Evolutionary conservation across 1,140 invertebrate species (phyloP).

Genomic region (Phortica variegata): DNA sequence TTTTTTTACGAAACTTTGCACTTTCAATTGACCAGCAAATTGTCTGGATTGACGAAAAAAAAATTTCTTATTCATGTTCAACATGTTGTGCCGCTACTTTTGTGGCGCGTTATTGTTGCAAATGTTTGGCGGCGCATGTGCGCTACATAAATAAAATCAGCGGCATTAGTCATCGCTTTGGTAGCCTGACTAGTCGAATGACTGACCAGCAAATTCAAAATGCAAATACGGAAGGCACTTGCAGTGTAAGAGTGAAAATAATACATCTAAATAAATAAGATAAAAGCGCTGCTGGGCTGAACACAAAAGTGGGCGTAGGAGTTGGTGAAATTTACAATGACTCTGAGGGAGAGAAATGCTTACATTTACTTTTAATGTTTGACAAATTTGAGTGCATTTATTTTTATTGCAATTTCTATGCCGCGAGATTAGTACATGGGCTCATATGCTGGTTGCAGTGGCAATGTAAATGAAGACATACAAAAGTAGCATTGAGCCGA

Average conservation of each 20-base stretch:
- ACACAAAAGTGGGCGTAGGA: conserved; percentile 38
- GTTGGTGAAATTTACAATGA: conserved; percentile 21
- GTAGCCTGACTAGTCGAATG: conserved; percentile 16
- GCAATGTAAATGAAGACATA: conserved; percentile 31
- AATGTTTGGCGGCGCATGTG: conserved; percentile 27
- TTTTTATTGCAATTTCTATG: conserved; percentile 23
- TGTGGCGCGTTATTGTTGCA: too few relatives aligned
- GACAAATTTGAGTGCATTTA: conserved; percentile 41
- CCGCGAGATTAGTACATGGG: background rate
- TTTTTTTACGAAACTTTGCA: conserved; percentile 32
- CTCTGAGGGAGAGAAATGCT: too few relatives aligned
- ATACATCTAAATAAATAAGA: conserved; percentile 1
- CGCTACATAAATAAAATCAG: conserved; percentile 46
- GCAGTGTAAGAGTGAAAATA: conserved; percentile 26
- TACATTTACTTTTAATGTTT: too few relatives aligned
- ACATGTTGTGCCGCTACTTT: too few relatives aligned
- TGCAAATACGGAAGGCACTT: conserved; percentile 5
- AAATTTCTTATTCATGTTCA: too few relatives aligned
- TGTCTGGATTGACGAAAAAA: conserved; percentile 23
- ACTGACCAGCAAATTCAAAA: conserved; percentile 1
- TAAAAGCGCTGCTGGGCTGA: conserved; percentile 14
- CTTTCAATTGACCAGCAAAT: conserved; percentile 28
- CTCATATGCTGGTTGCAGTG: conserved; percentile 18
- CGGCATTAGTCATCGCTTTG: conserved; percentile 39
- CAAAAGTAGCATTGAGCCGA: too few relatives aligned